These are phyloP conservation scores for Drosophila basisetae DNA, from an alignment of 2,888 invertebrate genomes.

Conservation along the genomic window DNA sequence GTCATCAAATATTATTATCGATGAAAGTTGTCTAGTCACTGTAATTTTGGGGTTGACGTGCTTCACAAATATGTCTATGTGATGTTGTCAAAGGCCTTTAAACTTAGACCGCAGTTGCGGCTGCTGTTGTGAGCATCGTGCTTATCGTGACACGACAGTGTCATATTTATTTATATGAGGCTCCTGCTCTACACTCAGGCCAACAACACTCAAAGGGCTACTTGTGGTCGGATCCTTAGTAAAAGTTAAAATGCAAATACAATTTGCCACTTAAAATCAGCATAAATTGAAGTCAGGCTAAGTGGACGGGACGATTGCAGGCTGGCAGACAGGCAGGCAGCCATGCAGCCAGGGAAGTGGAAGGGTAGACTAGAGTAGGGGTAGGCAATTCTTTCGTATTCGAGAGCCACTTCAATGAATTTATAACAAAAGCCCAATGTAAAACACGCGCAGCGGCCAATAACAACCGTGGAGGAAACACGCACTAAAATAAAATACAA, in stretches of 20 bases:
- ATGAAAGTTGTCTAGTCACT: slow-evolving; percentile 23
- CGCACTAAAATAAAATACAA: slow-evolving; percentile 33
- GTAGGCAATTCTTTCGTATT: slow-evolving; percentile 49
- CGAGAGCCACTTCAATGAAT: slow-evolving; percentile 68
- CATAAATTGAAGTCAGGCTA: slow-evolving; percentile 60
- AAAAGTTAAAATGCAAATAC: slow-evolving; percentile 75
- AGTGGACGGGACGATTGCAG: slow-evolving; percentile 18
- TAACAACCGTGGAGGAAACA: slow-evolving; percentile 27
- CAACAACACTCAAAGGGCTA: slow-evolving; percentile 49
- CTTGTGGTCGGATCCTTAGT: slow-evolving; percentile 68
- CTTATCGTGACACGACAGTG: slow-evolving; percentile 29
- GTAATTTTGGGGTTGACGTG: background rate
- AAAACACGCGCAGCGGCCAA: slow-evolving; percentile 3
- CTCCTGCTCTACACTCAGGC: background rate
- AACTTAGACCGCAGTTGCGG: slow-evolving; percentile 40
- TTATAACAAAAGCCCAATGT: slow-evolving; percentile 53
- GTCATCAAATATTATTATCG: slow-evolving; percentile 35
- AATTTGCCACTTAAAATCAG: slow-evolving; percentile 79
- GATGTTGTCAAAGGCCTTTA: slow-evolving; percentile 40
- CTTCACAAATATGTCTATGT: slow-evolving; percentile 15
- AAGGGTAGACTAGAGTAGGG: background rate
- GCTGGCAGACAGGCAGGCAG: background rate
- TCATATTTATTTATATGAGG: background rate
- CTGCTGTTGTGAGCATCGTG: slow-evolving; percentile 24
- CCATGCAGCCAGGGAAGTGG: background rate